Percentiles rank a stretch among this genome's conserved stretches.
These are phyloP conservation scores for Chrysolina oricalcia DNA, from an alignment of 2,888 invertebrate genomes.

Conservation along the genomic window DNA sequence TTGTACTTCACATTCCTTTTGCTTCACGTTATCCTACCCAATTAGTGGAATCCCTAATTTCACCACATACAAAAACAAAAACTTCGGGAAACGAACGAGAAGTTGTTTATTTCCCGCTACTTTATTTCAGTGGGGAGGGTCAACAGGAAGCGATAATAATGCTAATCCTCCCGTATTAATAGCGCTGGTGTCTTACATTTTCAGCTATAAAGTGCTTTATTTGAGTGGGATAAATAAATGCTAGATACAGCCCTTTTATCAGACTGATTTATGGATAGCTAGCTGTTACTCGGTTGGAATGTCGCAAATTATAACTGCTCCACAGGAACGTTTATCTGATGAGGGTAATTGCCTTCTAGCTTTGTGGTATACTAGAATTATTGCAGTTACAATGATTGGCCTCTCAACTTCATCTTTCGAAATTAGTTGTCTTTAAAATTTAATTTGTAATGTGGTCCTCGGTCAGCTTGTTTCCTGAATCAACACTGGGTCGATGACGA, in stretches of 20 bases:
- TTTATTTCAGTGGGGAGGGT: slow-evolving; percentile 39
- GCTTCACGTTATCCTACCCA: slow-evolving; percentile 10
- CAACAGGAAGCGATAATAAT: slow-evolving; percentile 45
- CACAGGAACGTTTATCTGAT: slow-evolving; percentile 41
- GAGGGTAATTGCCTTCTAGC: slow-evolving; percentile 23
- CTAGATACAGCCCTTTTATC: slow-evolving; percentile 47
- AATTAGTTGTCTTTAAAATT: too few relatives aligned
- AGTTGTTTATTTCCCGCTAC: slow-evolving; percentile 30
- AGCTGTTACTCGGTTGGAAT: slow-evolving; percentile 31
- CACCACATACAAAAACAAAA: slow-evolving; percentile 18
- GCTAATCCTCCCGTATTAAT: slow-evolving; percentile 45
- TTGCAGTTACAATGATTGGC: not conserved
- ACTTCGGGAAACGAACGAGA: slow-evolving; percentile 16
- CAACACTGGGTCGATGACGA: too few relatives aligned
- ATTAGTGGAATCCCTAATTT: slow-evolving; percentile 19
- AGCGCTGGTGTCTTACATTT: slow-evolving; percentile 42
- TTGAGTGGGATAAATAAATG: slow-evolving; percentile 45
- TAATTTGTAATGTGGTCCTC: not conserved
- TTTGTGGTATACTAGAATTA: not conserved
- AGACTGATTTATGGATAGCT: slow-evolving; percentile 44
- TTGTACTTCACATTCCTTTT: not conserved
- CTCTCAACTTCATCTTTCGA: not conserved
- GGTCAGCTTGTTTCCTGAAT: not conserved
- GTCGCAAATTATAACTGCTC: slow-evolving; percentile 43
- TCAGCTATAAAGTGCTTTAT: slow-evolving; percentile 46